A percentile compares a stretch with the other conserved stretches of the same genome.
Conservation (phyloP, 2,888 invertebrate genomes). For the Leptogaster cylindrica region DNA sequence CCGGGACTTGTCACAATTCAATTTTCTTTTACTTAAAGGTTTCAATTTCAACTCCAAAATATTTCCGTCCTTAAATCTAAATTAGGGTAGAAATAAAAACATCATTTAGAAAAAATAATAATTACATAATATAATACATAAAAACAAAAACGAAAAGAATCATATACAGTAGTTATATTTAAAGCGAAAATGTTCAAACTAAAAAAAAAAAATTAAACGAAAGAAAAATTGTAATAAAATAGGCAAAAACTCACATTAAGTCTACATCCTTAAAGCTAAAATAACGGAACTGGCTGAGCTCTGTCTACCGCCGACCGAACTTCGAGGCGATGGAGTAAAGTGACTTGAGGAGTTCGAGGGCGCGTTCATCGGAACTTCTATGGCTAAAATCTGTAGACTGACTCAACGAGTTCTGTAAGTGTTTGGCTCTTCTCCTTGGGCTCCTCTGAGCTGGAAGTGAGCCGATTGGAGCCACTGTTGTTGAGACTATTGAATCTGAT, state of each 20-base stretch:
- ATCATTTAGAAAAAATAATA: not conserved
- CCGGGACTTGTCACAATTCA: too few species aligned
- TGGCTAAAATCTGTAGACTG: conserved; percentile 56
- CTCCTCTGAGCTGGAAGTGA: conserved; percentile 46
- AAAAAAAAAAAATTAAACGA: not conserved
- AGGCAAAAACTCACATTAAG: conserved; percentile 5
- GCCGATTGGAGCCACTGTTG: conserved; percentile 53
- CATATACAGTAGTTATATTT: conserved; percentile 1
- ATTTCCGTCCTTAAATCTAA: too few species aligned
- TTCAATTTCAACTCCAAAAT: too few species aligned
- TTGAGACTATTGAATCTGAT: conserved; percentile 50
- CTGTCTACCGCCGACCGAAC: conserved; percentile 70
- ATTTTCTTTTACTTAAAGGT: too few species aligned
- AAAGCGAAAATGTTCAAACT: conserved; percentile 1
- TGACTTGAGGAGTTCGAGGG: conserved; percentile 81
- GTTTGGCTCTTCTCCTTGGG: conserved; percentile 48
- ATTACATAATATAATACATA: conserved; percentile 6
- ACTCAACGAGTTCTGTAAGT: conserved; percentile 48
- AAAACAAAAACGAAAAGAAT: conserved; percentile 3
- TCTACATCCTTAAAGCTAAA: conserved; percentile 32
- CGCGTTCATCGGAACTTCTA: conserved; percentile 74
- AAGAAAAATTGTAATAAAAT: not conserved
- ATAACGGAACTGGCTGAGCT: conserved; percentile 26
- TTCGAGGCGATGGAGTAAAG: conserved; percentile 83
- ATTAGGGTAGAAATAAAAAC: not conserved